Conservation (phyloP, 2,113 vertebrate genomes). For the Marmota monax region DNA sequence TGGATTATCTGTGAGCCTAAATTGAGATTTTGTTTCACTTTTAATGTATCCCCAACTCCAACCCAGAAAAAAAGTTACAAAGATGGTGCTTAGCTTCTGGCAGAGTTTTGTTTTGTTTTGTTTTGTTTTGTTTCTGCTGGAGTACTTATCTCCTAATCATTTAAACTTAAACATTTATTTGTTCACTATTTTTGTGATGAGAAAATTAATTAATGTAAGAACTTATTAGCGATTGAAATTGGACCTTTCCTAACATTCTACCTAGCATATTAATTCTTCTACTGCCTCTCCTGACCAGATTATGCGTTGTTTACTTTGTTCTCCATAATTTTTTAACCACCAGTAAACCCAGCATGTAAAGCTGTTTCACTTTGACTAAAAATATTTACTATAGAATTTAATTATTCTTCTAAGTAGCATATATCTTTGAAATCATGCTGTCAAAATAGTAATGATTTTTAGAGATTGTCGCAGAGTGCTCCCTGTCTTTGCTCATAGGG, state of each 20-base stretch:
- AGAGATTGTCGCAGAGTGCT: background rate
- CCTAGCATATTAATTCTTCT: background rate
- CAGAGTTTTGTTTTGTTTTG: background rate
- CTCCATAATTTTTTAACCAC: background rate
- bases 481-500: background rate
- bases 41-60: background rate
- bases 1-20: background rate
- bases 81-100: background rate
- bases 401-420: background rate
- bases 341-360: background rate
- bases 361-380: background rate
- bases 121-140: background rate
- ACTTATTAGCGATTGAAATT: background rate
- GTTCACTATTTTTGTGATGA: background rate
- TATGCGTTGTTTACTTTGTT: background rate
- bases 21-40: background rate
- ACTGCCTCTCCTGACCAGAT: background rate
- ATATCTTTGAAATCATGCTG: background rate
- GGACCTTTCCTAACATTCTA: background rate
- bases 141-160: background rate
- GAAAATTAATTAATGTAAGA: background rate
- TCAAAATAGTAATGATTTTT: background rate
- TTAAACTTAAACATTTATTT: background rate
- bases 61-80: background rate
- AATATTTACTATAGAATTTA: background rate